Evolutionary conservation across 2,797 vertebrate species (phyloP), one percentile per base, ranked within the genome.

Genomic region (Limnodromus scolopaceus): DNA sequence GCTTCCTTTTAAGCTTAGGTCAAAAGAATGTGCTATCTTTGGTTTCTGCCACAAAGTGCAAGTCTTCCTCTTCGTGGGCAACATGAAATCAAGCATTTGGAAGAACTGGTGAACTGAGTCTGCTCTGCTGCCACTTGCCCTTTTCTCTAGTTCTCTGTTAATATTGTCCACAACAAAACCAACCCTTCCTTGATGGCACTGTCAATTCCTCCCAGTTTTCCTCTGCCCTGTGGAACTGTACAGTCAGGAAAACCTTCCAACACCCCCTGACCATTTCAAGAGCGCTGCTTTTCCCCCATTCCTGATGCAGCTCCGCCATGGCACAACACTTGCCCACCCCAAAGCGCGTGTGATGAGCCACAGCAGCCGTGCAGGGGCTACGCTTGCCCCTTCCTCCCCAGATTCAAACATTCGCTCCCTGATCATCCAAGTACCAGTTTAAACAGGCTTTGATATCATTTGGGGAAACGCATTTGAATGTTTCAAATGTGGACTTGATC

Each of bases 391-490:
- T 84, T 93, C 84, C 60, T 48, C 54, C 74, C 84, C 86, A 85
- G 80, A 93, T 89, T 93, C 86, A 92, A 97, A 92, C 91, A 85
- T 78, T 87, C 89, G 87, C 58, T 96, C 81, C 84, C 53, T 45
- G n/a, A 91, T 85, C 77, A 87, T 80, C 78, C 84, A 89, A 87
- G 93, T 92, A 95, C 68, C 89, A 86, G 78, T 96, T 91, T 89
- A 77, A 94, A 87, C 55, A 41, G 84, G 64, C 88, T 92, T 91
- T 93, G 84, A 89, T 84, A 86, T 75, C 57, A 48, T 79, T 77
- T 80, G 68, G 45, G 81, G 78, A 85, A 94, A 94, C 5, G 8
- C 49, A 65, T 91, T 71, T 75, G 75, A 68, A 85, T 63, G 84
- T 91, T 89, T 94, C 46, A 91, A 89, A 64, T 27, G 81, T 63